Evolutionary conservation across 2,888 invertebrate species (phyloP).

Genomic region (Aphidius colemani): DNA sequence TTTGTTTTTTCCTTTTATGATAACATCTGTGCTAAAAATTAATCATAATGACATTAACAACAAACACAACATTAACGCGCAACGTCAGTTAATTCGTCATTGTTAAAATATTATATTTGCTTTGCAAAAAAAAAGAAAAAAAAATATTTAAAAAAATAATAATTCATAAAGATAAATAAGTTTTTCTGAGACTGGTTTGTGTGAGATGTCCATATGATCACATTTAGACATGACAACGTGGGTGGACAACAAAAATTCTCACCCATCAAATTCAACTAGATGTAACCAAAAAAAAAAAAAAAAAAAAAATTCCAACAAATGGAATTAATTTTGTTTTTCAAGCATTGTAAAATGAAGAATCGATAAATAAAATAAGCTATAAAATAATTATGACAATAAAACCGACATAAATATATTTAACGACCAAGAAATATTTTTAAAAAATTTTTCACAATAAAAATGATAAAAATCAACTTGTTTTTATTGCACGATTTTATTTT

Average conservation of each 20-base stretch:
- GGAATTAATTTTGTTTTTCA: background rate
- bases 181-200: slow-evolving; percentile 11
- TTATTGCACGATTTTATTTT: background rate
- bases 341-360: background rate
- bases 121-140: too few species aligned
- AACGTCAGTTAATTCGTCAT: too few species aligned
- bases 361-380: background rate
- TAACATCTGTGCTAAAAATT: too few species aligned
- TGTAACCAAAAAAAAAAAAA: background rate
- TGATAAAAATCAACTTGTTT: slow-evolving; percentile 5
- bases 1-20: background rate
- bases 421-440: too few species aligned
- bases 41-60: too few species aligned
- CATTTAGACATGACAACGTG: slow-evolving; percentile 4
- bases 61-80: too few species aligned
- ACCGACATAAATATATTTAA: too few species aligned
- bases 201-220: slow-evolving; percentile 2
- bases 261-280: background rate
- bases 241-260: slow-evolving; percentile 1
- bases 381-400: too few species aligned
- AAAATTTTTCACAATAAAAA: slow-evolving; percentile 20
- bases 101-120: too few species aligned
- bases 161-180: background rate
- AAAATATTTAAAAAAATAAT: too few species aligned
- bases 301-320: background rate